Evolutionary conservation across 2,888 invertebrate genomes (phyloP).

Genomic region (Merodon equestris): DNA sequence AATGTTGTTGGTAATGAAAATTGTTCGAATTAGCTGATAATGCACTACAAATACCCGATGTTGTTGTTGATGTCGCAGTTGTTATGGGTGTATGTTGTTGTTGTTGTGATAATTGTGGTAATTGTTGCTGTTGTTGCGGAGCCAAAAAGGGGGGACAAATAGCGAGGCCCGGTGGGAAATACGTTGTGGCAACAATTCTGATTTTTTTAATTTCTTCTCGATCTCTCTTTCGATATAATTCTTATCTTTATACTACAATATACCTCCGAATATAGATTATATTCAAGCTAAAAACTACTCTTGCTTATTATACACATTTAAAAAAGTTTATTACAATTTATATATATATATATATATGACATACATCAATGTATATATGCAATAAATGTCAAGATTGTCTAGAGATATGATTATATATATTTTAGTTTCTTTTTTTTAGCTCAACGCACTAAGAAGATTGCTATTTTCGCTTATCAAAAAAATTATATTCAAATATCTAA

Average conservation of each 20-base stretch:
- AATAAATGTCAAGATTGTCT: conserved; percentile 55
- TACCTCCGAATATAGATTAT: conserved; percentile 9
- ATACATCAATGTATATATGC: conserved; percentile 28
- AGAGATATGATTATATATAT: conserved; percentile 15
- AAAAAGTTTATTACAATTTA: conserved; percentile 34
- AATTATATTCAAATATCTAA: conserved; percentile 14
- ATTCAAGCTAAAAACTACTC: conserved; percentile 53
- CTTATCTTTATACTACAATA: conserved; percentile 11
- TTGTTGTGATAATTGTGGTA: conserved; percentile 30
- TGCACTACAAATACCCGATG: conserved; percentile 61
- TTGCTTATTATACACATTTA: conserved; percentile 66
- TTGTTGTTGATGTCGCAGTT: conserved; percentile 57
- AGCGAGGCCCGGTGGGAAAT: conserved; percentile 73
- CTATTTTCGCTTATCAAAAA: not conserved
- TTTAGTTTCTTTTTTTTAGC: conserved; percentile 5
- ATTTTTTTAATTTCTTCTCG: conserved; percentile 34
- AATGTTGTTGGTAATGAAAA: conserved; percentile 60
- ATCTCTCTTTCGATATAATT: conserved; percentile 13
- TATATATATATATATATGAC: conserved; percentile 43
- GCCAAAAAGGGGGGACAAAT: conserved; percentile 72
- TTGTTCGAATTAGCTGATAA: conserved; percentile 55
- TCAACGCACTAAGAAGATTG: not conserved
- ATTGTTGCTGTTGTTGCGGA: conserved; percentile 66
- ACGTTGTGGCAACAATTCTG: conserved; percentile 72
- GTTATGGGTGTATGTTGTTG: conserved; percentile 60